Percentiles rank a stretch among this genome's conserved stretches.
Evolutionary conservation across 1,140 invertebrate species (phyloP).

Genomic region (Archivesica marissinica): DNA sequence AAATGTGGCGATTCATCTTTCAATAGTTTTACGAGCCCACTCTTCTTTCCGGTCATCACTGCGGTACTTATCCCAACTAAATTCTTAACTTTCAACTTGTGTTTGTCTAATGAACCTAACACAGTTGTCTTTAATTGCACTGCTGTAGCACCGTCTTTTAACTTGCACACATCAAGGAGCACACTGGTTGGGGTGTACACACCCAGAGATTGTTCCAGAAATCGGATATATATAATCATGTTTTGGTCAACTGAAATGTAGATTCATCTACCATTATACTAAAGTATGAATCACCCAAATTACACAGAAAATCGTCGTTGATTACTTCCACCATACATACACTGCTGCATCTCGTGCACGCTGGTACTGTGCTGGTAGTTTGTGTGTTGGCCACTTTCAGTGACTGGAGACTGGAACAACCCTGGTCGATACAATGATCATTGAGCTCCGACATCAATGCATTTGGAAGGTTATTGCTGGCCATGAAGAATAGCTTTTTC

Average conservation of each 20-base stretch:
- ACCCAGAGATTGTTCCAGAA: neutral
- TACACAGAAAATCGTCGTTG: neutral
- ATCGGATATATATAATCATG: slow-evolving; percentile 35
- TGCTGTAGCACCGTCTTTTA: neutral
- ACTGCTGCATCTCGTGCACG: slow-evolving; percentile 1
- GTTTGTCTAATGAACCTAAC: neutral
- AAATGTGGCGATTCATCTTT: neutral
- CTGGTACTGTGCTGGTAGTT: neutral
- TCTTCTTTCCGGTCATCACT: neutral
- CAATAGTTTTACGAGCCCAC: neutral
- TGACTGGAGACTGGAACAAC: neutral
- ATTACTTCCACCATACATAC: neutral
- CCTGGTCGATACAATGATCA: too few species aligned
- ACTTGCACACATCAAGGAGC: slow-evolving; percentile 34
- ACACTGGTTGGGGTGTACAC: neutral
- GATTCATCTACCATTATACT: slow-evolving; percentile 51
- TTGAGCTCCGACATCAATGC: too few species aligned
- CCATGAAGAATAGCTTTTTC: too few species aligned
- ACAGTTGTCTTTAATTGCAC: neutral
- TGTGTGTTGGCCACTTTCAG: neutral
- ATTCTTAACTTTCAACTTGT: neutral
- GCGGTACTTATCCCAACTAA: neutral
- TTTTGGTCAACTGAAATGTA: slow-evolving; percentile 53
- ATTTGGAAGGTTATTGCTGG: too few species aligned
- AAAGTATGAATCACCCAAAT: neutral